phyloP scores from a whole-genome alignment of 2,113 vertebrate genomes.

The Phocoena sinus region DNA sequence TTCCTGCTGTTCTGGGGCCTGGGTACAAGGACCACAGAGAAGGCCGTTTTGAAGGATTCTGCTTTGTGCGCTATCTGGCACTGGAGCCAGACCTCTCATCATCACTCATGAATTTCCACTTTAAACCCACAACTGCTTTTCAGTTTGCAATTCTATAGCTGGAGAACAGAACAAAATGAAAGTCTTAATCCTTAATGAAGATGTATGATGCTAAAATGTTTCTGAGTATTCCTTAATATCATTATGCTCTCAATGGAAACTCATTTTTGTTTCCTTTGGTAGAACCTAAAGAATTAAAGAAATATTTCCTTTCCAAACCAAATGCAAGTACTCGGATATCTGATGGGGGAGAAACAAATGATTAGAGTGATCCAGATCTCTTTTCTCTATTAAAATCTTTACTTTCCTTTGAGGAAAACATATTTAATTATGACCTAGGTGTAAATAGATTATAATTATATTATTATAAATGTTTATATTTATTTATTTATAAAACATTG shows the following conservation, averaged over 20 bases:
- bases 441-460: not conserved
- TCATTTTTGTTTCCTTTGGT: conserved; percentile 21
- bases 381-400: not conserved
- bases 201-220: not conserved
- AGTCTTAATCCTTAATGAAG: not conserved
- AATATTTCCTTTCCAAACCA: not conserved
- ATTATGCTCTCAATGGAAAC: conserved; percentile 12
- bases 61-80: not conserved
- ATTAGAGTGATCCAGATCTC: not conserved
- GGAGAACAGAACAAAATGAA: not conserved
- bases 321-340: not conserved
- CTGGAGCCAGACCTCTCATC: not conserved
- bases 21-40: not conserved
- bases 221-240: conserved; percentile 41
- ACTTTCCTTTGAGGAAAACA: not conserved
- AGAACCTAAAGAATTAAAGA: not conserved
- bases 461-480: not conserved
- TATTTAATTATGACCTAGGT: not conserved
- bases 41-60: not conserved
- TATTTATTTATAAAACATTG: not conserved
- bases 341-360: not conserved
- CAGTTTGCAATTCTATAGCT: not conserved
- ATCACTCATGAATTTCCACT: not conserved
- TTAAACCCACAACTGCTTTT: conserved; percentile 15
- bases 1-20: not conserved